These are phyloP conservation scores for Peribatodes rhomboidaria DNA, from an alignment of 2,888 invertebrate species.

Conservation along the genomic window DNA sequence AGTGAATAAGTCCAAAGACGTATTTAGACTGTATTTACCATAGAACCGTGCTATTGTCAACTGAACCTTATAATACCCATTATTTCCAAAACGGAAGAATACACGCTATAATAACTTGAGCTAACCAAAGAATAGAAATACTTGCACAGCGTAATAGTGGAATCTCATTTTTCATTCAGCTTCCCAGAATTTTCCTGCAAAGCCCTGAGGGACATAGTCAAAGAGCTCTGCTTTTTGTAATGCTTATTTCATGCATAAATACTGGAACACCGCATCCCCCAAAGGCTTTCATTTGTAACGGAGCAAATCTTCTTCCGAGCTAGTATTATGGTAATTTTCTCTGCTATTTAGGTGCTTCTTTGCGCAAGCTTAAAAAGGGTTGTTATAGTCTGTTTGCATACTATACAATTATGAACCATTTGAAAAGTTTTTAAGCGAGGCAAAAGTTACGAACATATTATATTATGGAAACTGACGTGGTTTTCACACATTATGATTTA, in stretches of 20 bases:
- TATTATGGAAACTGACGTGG: no score
- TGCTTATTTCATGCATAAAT: conserved; percentile 31
- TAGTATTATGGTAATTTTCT: conserved; percentile 13
- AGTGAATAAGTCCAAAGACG: no score
- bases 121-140: neutral
- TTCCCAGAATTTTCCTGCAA: conserved; percentile 10
- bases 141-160: neutral
- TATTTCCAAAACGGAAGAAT: no score
- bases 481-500: no score
- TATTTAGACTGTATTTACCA: no score
- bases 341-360: conserved; percentile 10
- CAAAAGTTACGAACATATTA: neutral
- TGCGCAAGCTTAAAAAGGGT: neutral
- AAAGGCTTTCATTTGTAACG: conserved; percentile 14
- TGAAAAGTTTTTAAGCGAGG: neutral
- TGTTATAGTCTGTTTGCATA: neutral
- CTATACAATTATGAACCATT: neutral
- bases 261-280: conserved; percentile 18
- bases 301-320: conserved; percentile 21
- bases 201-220: conserved; percentile 18
- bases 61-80: no score
- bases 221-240: conserved; percentile 24
- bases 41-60: no score
- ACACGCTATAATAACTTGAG: no score
- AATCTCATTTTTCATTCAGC: conserved; percentile 7